Conservation (phyloP, 2,797 vertebrate genomes). For the Oreonectes daqikongensis region DNA sequence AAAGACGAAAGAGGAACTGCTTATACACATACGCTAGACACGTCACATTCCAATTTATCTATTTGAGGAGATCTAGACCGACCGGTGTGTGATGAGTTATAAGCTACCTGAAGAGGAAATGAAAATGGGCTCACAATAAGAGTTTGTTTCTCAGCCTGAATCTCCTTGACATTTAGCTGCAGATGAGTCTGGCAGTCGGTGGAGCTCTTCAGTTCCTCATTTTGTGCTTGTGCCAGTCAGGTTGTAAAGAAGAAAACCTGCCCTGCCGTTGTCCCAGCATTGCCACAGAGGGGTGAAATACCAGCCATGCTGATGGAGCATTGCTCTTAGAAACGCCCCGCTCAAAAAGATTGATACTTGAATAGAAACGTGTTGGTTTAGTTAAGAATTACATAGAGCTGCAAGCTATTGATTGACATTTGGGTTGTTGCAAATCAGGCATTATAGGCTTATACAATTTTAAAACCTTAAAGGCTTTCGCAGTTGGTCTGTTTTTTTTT, state of each 20-base stretch:
- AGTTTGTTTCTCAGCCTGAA: conserved; percentile 45
- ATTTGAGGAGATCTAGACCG: conserved; percentile 6
- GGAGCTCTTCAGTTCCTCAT: conserved; percentile 7
- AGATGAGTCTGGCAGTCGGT: conserved; percentile 44
- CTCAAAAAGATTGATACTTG: conserved; percentile 1
- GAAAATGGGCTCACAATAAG: conserved; percentile 40
- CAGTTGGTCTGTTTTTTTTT: no score
- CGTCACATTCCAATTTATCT: conserved; percentile 19
- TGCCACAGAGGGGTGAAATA: not conserved
- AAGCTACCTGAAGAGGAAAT: conserved; percentile 36
- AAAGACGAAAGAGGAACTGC: not conserved
- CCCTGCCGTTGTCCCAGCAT: not conserved
- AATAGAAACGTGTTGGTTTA: conserved; percentile 4
- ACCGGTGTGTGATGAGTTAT: not conserved
- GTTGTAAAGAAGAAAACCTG: not conserved
- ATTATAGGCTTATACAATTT: conserved; percentile 7
- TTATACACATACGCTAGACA: no score
- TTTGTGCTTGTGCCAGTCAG: not conserved
- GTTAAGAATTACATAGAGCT: conserved; percentile 18
- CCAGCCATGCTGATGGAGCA: not conserved
- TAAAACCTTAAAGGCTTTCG: conserved; percentile 1
- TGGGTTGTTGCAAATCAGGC: conserved; percentile 22
- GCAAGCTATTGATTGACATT: conserved; percentile 28
- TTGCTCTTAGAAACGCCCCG: not conserved
- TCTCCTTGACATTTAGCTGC: conserved; percentile 57